These are phyloP conservation scores for Rhysida immarginata DNA, from an alignment of 1,140 invertebrate genomes.

Conservation along the genomic window DNA sequence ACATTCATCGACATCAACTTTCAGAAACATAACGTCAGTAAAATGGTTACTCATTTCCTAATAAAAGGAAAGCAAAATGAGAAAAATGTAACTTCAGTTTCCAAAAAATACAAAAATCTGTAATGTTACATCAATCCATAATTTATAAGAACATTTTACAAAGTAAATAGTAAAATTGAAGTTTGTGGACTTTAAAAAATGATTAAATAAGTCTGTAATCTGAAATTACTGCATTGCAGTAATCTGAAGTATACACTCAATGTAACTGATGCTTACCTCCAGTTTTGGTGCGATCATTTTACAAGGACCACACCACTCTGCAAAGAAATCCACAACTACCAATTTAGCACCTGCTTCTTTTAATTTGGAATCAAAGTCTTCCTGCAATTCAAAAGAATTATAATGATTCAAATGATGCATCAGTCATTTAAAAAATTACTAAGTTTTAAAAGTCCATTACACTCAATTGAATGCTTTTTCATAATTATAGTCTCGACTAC, in stretches of 20 bases:
- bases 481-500: no score
- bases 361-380: constrained; percentile 54
- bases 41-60: constrained; percentile 39
- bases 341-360: constrained; percentile 59
- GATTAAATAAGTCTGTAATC: background rate
- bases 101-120: no score
- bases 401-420: no score
- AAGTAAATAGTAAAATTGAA: constrained; percentile 1
- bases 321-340: constrained; percentile 65
- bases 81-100: no score
- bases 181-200: constrained; percentile 37
- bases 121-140: no score
- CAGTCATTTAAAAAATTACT: no score
- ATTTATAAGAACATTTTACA: no score
- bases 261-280: no score
- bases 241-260: no score
- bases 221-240: background rate
- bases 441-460: no score
- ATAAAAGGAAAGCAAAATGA: no score
- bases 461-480: no score
- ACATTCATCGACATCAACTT: constrained; percentile 72
- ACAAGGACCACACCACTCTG: constrained; percentile 67
- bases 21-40: constrained; percentile 43
- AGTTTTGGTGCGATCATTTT: constrained; percentile 70
- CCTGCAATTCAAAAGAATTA: constrained; percentile 35